A percentile compares a stretch with the other conserved stretches of the same genome.
phyloP scores from a whole-genome alignment of 2,113 vertebrate species.

The Aepyceros melampus region DNA sequence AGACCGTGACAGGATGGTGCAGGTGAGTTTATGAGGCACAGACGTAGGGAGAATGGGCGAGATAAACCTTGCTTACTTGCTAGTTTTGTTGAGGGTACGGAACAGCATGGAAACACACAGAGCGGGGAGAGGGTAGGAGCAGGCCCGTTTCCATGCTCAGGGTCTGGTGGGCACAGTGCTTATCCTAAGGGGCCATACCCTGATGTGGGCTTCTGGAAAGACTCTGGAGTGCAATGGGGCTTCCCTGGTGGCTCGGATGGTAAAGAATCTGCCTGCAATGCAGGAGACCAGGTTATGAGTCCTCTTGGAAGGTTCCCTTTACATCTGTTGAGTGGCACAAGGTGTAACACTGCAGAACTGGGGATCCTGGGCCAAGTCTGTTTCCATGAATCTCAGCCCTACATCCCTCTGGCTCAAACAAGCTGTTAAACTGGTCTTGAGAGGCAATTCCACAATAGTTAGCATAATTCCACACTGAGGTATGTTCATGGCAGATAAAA shows the following conservation, averaged over 20 bases:
- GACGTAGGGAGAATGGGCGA: background rate
- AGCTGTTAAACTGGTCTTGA: background rate
- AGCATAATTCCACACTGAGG: background rate
- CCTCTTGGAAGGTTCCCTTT: background rate
- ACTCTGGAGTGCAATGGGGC: background rate
- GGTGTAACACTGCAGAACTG: background rate
- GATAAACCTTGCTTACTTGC: background rate
- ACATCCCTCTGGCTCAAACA: background rate
- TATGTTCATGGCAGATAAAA: background rate
- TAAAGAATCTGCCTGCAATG: background rate
- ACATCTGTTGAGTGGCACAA: background rate
- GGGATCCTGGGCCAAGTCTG: background rate
- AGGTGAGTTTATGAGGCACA: background rate
- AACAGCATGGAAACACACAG: background rate
- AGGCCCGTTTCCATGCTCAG: fast-evolving
- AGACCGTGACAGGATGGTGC: background rate
- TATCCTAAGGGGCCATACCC: background rate
- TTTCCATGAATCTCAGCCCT: background rate
- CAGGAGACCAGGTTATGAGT: background rate
- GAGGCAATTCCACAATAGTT: background rate
- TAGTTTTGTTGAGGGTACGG: background rate
- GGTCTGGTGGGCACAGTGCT: background rate
- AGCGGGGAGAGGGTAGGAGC: background rate
- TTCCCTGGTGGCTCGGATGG: background rate
- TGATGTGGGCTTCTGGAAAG: background rate